These are phyloP conservation scores for Mastomys natalensis DNA, from an alignment of 2,113 vertebrate genomes.

Conservation along the genomic window DNA sequence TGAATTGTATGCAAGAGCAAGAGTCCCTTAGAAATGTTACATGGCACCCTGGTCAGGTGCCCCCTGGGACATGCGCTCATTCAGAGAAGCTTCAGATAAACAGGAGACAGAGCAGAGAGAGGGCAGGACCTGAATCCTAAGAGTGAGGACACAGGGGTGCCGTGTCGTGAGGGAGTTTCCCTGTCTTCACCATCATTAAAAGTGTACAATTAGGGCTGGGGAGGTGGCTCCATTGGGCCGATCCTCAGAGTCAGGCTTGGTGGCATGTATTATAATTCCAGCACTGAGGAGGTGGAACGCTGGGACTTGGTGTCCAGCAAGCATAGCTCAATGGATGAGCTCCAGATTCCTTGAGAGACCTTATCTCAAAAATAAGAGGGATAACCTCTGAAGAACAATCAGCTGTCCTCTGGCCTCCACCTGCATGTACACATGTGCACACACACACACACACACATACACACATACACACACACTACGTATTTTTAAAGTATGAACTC, in stretches of 20 bases:
- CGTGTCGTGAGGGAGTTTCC: not conserved
- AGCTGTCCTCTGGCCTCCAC: not conserved
- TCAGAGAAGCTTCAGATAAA: no score
- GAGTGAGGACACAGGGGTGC: no score
- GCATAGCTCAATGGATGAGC: not conserved
- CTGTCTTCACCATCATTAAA: not conserved
- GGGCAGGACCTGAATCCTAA: not conserved
- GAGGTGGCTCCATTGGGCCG: not conserved
- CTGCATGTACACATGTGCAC: not conserved
- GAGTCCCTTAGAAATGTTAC: not conserved
- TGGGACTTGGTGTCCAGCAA: not conserved
- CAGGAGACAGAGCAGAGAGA: not conserved
- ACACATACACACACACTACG: not conserved
- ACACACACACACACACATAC: not conserved
- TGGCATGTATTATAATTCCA: not conserved
- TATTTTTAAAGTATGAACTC: not conserved
- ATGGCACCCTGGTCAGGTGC: not conserved
- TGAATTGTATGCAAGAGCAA: not conserved
- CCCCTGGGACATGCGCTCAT: not conserved
- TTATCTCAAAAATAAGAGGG: not conserved
- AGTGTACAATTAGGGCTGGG: not conserved
- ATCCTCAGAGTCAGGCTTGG: not conserved
- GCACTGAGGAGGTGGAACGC: not conserved
- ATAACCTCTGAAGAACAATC: not conserved
- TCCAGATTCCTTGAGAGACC: not conserved